Evolutionary conservation across 2,113 vertebrate genomes (phyloP).

Genomic region (Colius striatus): DNA sequence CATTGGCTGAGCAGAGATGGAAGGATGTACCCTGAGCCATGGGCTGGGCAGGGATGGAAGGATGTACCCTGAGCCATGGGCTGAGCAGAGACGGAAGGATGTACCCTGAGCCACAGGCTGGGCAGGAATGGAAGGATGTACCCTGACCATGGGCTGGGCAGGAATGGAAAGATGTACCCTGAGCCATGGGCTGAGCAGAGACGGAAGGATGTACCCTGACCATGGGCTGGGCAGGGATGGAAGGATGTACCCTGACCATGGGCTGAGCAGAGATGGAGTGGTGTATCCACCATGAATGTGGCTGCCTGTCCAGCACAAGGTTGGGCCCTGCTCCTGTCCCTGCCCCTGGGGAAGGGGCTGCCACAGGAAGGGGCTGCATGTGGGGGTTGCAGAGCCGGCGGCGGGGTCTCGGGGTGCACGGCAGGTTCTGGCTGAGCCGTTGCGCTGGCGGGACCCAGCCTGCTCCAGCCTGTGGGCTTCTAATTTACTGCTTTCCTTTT

Average conservation of each 20-base stretch:
- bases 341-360: not conserved
- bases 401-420: not conserved
- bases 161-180: too few species aligned
- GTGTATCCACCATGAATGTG: fast-evolving
- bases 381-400: fast-evolving
- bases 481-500: constrained; percentile 78
- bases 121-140: too few species aligned
- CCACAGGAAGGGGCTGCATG: not conserved
- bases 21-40: not conserved
- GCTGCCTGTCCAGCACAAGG: fast-evolving
- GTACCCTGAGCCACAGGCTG: too few species aligned
- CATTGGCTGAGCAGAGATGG: not conserved
- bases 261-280: not conserved
- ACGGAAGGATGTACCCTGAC: too few species aligned
- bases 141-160: too few species aligned
- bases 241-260: too few species aligned
- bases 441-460: constrained; percentile 16
- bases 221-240: too few species aligned
- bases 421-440: constrained; percentile 26
- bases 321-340: not conserved
- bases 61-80: too few species aligned
- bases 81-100: too few species aligned
- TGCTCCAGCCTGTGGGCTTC: constrained; percentile 65
- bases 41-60: too few species aligned
- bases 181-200: too few species aligned